phyloP scores from a whole-genome alignment of 2,888 invertebrate genomes.

The Drosophila incognita region DNA sequence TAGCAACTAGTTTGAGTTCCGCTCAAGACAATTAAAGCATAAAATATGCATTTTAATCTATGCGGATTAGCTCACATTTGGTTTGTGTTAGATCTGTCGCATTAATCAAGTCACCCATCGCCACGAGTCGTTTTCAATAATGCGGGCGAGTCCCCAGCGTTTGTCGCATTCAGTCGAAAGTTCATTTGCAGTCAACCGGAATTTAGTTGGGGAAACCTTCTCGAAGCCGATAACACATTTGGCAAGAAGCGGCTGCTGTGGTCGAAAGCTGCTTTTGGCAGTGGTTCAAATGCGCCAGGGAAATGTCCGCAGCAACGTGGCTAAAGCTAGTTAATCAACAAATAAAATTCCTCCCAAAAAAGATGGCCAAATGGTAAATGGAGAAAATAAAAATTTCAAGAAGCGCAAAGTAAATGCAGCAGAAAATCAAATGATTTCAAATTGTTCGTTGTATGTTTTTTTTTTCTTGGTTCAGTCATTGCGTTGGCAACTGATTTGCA shows the following conservation, averaged over 20 bases:
- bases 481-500: slow-evolving; percentile 74
- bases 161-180: slow-evolving; percentile 40
- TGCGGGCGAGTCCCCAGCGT: slow-evolving; percentile 16
- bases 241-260: slow-evolving; percentile 55
- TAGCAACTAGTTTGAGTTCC: not conserved
- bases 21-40: slow-evolving; percentile 57
- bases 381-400: slow-evolving; percentile 6
- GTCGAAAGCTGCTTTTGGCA: slow-evolving; percentile 50
- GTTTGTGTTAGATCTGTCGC: not conserved
- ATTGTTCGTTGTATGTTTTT: slow-evolving; percentile 37
- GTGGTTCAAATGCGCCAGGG: slow-evolving; percentile 54
- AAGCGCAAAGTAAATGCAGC: slow-evolving; percentile 59
- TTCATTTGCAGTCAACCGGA: slow-evolving; percentile 69
- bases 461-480: not conserved
- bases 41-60: slow-evolving; percentile 55
- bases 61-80: not conserved
- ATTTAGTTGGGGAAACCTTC: slow-evolving; percentile 25
- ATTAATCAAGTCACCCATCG: slow-evolving; percentile 30
- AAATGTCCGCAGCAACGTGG: slow-evolving; percentile 37
- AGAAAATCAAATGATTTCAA: slow-evolving; percentile 73
- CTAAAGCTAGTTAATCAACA: slow-evolving; percentile 73
- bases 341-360: slow-evolving; percentile 53
- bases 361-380: slow-evolving; percentile 26
- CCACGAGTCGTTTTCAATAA: slow-evolving; percentile 28
- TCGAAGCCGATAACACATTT: slow-evolving; percentile 63